phyloP scores from a whole-genome alignment of 2,888 invertebrate species.

The Rhopalosiphum nymphaeae region DNA sequence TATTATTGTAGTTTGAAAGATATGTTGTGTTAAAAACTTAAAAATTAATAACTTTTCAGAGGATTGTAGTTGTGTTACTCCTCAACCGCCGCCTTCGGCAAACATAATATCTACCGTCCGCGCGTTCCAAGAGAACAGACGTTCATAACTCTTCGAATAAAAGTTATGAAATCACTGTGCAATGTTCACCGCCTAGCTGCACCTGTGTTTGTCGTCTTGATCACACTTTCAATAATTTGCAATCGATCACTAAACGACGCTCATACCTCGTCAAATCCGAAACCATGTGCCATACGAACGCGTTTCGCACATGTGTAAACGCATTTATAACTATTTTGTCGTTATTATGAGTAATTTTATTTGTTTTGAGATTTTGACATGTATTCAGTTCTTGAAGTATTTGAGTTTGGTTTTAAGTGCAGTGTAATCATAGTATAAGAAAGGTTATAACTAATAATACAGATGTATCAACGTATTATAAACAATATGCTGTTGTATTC shows the following conservation, averaged over 20 bases:
- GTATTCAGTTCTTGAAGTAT: background rate
- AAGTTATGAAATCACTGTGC: conserved; percentile 11
- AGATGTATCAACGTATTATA: background rate
- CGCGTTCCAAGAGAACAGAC: background rate
- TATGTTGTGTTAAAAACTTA: background rate
- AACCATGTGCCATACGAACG: background rate
- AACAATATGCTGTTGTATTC: background rate
- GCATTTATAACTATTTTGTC: background rate
- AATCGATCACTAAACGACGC: background rate
- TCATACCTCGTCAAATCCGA: background rate
- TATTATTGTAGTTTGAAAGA: background rate
- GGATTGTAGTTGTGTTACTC: background rate
- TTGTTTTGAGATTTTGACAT: background rate
- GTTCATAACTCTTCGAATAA: background rate
- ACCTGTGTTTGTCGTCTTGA: background rate
- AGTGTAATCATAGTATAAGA: background rate
- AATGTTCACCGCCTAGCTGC: background rate
- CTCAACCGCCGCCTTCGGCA: background rate
- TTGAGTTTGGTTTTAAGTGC: too few species aligned
- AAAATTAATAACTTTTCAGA: conserved; percentile 21
- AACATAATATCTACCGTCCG: background rate
- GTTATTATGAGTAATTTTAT: background rate
- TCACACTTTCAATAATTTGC: background rate
- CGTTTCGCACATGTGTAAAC: background rate
- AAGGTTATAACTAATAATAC: background rate